Conservation (phyloP, 1,140 invertebrate genomes). For the Scaptomyza graminum region DNA sequence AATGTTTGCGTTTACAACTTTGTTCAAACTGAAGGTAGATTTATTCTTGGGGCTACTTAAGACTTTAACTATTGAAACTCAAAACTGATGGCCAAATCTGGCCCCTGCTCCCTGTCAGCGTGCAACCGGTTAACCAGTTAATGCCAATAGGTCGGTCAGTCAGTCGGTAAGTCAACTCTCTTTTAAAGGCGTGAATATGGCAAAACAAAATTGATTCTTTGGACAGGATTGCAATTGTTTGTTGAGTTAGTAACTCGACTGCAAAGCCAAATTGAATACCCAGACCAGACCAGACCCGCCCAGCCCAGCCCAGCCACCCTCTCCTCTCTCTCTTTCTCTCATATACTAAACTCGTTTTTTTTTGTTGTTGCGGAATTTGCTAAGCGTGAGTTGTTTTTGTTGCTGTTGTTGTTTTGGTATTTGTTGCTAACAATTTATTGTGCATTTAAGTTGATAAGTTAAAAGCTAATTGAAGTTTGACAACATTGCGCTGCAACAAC, state of each 20-base stretch:
- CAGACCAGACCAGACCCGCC: too few species aligned
- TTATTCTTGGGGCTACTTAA: too few species aligned
- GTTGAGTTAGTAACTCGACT: constrained; percentile 53
- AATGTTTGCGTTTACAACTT: not conserved
- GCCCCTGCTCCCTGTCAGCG: too few species aligned
- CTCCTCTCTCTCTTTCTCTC: not conserved
- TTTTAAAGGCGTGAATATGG: constrained; percentile 27
- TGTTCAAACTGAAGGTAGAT: not conserved
- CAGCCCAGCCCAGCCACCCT: not conserved
- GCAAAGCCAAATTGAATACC: too few species aligned
- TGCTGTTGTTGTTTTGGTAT: constrained; percentile 34
- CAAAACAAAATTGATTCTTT: constrained; percentile 8
- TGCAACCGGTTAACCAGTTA: constrained; percentile 3
- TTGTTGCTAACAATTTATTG: constrained; percentile 58
- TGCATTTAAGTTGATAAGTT: constrained; percentile 73
- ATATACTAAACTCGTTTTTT: constrained; percentile 57
- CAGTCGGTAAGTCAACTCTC: constrained; percentile 31
- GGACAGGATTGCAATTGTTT: constrained; percentile 7
- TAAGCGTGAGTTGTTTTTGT: constrained; percentile 52
- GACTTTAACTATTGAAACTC: too few species aligned
- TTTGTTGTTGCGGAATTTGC: constrained; percentile 53
- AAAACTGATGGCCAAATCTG: too few species aligned
- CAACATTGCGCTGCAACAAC: constrained; percentile 34
- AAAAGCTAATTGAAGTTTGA: constrained; percentile 75
- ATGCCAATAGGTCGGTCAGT: constrained; percentile 23